Conservation (phyloP, 2,113 vertebrate genomes). For the Pogona vitticeps region DNA sequence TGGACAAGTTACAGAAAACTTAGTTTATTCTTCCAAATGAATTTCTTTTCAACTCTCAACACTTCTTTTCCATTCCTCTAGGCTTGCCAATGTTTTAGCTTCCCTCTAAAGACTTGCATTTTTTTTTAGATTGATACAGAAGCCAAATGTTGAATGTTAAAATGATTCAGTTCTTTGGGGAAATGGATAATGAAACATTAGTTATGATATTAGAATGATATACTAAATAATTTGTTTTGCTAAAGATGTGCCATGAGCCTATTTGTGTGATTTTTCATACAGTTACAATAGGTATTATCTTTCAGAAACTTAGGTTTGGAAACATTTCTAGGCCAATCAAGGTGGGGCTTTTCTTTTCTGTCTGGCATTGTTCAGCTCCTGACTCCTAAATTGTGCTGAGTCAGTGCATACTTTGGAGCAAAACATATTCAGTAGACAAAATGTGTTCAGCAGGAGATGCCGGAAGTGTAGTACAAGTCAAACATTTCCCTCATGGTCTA, state of each 20-base stretch:
- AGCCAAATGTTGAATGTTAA: background rate
- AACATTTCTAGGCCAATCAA: background rate
- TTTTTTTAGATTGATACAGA: background rate
- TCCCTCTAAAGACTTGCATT: background rate
- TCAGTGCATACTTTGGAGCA: constrained; percentile 3
- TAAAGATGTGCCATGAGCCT: background rate
- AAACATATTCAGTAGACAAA: background rate
- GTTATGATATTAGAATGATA: background rate
- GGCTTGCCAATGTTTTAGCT: background rate
- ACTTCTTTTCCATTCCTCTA: background rate
- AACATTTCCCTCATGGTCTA: fast-evolving
- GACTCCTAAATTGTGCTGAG: background rate
- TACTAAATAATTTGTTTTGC: background rate
- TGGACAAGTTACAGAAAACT: constrained; percentile 22
- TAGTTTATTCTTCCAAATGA: background rate
- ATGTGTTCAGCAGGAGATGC: constrained; percentile 40
- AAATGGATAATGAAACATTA: background rate
- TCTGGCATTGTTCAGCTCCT: background rate
- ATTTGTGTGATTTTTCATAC: background rate
- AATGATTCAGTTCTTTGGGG: background rate
- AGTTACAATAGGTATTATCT: constrained; percentile 16
- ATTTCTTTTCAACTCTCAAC: background rate
- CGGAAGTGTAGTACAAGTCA: constrained; percentile 27
- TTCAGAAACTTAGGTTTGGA: fast-evolving
- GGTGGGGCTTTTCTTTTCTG: background rate